Conservation (phyloP, 2,888 invertebrate species). For the Dryobotodes eremita region DNA sequence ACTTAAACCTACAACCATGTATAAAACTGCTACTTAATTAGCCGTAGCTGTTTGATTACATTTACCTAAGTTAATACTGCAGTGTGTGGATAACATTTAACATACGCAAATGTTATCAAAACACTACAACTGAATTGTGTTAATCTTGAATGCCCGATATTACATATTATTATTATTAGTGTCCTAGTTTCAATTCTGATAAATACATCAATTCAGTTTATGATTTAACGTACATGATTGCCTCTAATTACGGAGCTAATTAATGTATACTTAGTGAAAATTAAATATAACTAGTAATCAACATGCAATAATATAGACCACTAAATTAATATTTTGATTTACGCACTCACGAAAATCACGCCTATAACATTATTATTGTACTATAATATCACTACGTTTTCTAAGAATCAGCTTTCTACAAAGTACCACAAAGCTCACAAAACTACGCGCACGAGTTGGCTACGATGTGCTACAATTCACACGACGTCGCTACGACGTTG, state of each 20-base stretch:
- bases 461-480: slow-evolving; percentile 24
- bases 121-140: neutral
- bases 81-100: neutral
- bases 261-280: neutral
- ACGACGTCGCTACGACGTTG: slow-evolving; percentile 10
- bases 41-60: too few relatives aligned
- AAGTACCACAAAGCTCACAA: neutral
- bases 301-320: too few relatives aligned
- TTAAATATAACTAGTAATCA: neutral
- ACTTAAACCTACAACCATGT: too few relatives aligned
- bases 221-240: neutral
- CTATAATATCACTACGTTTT: neutral
- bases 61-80: too few relatives aligned
- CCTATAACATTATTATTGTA: too few relatives aligned
- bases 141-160: neutral
- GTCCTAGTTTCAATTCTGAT: neutral
- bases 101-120: neutral
- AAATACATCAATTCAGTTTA: neutral
- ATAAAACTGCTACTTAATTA: too few relatives aligned
- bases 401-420: neutral
- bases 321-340: neutral
- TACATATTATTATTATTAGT: neutral
- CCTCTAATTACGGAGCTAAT: neutral
- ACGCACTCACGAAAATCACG: neutral
- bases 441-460: slow-evolving; percentile 12